phyloP scores from a whole-genome alignment of 2,888 invertebrate species.

The Pherbina coryleti region DNA sequence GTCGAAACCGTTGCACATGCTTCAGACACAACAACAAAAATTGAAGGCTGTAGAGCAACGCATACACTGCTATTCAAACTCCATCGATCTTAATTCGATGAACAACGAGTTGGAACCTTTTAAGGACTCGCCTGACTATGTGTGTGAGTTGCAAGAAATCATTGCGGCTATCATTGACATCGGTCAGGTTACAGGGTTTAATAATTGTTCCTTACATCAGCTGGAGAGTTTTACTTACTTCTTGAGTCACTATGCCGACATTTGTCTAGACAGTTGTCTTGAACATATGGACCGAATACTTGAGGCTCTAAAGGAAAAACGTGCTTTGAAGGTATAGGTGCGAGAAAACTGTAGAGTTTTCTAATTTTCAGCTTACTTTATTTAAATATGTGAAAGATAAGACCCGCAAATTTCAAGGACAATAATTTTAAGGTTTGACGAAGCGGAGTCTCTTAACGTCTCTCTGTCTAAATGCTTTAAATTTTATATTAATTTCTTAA shows the following conservation, averaged over 20 bases:
- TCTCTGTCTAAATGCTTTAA: background rate
- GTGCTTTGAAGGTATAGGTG: conserved; percentile 50
- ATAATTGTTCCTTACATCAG: conserved; percentile 55
- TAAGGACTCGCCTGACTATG: conserved; percentile 52
- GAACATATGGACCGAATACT: conserved; percentile 60
- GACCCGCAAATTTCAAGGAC: too few species aligned
- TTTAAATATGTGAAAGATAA: too few species aligned
- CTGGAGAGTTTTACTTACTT: conserved; percentile 62
- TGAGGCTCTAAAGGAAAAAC: conserved; percentile 54
- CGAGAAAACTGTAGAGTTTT: background rate
- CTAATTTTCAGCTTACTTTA: background rate
- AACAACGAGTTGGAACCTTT: conserved; percentile 48
- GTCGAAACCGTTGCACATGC: conserved; percentile 55
- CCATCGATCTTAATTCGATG: conserved; percentile 39
- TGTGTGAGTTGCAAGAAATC: conserved; percentile 54
- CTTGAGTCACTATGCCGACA: conserved; percentile 62
- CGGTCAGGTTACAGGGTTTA: conserved; percentile 55
- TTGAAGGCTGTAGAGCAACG: conserved; percentile 54
- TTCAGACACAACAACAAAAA: conserved; percentile 56
- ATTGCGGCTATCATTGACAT: conserved; percentile 57
- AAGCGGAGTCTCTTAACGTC: background rate
- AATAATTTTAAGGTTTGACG: background rate
- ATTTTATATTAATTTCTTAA: background rate
- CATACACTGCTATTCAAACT: conserved; percentile 50
- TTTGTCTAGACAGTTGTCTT: conserved; percentile 59